Conservation (phyloP, 2,888 invertebrate species). For the Troilus luridus region DNA sequence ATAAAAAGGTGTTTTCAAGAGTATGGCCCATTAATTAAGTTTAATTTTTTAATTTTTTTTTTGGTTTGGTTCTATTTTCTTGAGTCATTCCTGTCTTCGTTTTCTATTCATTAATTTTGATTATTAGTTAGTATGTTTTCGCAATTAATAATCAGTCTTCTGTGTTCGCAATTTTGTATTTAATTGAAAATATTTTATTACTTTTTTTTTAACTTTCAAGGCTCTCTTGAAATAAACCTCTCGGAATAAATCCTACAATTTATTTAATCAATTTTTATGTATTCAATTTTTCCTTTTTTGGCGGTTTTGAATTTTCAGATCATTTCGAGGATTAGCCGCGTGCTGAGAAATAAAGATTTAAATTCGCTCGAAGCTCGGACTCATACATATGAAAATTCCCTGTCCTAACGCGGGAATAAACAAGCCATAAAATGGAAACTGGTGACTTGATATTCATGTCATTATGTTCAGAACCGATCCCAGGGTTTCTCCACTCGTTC, state of each 20-base stretch:
- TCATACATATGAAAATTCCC: neutral
- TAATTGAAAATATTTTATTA: no score
- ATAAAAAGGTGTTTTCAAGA: no score
- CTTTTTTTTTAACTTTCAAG: no score
- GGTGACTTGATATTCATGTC: conserved; percentile 25
- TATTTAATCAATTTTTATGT: neutral
- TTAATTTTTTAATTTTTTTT: no score
- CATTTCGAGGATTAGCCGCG: neutral
- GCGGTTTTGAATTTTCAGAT: neutral
- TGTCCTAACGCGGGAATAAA: neutral
- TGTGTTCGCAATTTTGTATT: no score
- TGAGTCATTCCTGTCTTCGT: no score
- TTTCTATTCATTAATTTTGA: no score
- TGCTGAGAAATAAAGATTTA: neutral
- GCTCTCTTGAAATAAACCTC: no score
- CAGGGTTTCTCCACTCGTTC: neutral
- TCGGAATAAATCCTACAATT: neutral
- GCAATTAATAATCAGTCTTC: no score
- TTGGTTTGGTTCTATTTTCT: no score
- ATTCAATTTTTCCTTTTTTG: neutral
- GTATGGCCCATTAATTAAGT: no score
- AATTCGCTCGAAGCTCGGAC: neutral
- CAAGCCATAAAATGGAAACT: neutral
- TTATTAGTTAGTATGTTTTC: no score
- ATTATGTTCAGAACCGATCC: neutral